phyloP scores from a whole-genome alignment of 1,140 invertebrate genomes.

The Anoplophora glabripennis region DNA sequence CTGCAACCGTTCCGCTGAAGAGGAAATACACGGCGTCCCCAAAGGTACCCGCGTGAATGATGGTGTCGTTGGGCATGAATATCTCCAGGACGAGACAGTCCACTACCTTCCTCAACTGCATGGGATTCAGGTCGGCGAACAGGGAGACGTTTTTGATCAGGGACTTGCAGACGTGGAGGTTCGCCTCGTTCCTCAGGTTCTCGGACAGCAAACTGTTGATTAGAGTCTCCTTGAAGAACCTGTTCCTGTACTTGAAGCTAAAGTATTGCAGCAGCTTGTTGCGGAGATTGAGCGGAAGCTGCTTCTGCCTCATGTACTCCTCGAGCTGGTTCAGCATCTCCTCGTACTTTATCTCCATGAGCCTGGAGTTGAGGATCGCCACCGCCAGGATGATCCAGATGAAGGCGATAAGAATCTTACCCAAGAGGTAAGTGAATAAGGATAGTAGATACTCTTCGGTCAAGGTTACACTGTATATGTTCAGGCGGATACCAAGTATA shows the following conservation, averaged over 20 bases:
- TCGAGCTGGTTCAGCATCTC: conserved; percentile 34
- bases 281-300: conserved; percentile 28
- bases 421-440: conserved; percentile 13
- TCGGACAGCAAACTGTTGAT: conserved; percentile 26
- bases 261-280: conserved; percentile 31
- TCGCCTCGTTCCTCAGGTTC: conserved; percentile 36
- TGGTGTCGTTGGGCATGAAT: conserved; percentile 41
- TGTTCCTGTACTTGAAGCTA: conserved; percentile 31
- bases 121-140: conserved; percentile 28
- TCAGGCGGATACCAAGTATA: too few relatives aligned
- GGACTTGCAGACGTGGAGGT: conserved; percentile 32
- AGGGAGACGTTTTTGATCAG: conserved; percentile 37
- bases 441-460: background rate
- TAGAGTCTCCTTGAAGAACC: conserved; percentile 31
- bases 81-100: conserved; percentile 33
- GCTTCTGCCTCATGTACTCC: conserved; percentile 35
- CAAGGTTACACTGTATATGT: too few relatives aligned
- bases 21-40: conserved; percentile 63
- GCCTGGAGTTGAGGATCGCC: conserved; percentile 14
- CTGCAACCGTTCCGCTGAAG: conserved; percentile 55
- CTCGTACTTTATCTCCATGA: conserved; percentile 28
- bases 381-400: conserved; percentile 31
- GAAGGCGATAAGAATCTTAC: conserved; percentile 28
- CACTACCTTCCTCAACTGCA: conserved; percentile 30
- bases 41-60: conserved; percentile 54